Base-by-base conservation (phyloP, 2,113 vertebrate species). In the Alectura lathami region DNA sequence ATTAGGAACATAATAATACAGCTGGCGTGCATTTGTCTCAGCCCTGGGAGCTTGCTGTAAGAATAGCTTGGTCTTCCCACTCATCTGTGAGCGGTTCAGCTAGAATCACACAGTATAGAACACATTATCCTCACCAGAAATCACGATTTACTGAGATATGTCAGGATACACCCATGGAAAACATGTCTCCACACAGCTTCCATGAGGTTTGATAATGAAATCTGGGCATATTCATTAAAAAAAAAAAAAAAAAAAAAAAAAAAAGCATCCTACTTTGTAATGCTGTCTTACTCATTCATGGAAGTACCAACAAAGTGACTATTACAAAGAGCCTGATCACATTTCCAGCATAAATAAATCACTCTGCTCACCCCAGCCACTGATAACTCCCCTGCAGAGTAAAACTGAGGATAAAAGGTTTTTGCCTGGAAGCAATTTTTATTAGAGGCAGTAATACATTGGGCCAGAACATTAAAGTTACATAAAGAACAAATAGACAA, bases 21-120 rank as follows among this genome's bases (percentile, higher is more conserved):
- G 80, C 26, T 76, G 53, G 72, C n/a, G 53, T 12, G 48, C 54
- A 26, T 56, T 91, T 56, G 76, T 54, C 84, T 86, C 81, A 3
- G 5, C 73, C 51, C 88, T 73, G 59, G 85, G 79, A 5, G 91
- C 94, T 88, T 83, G 64, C 73, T 50, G 89, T 42, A 81, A 91
- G 93, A 94, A 96, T 81, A 93, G 93, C 94, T 72, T 32, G 43
- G 66, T 75, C 95, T 94, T 95, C 94, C 95, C 89, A 94, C 94
- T 96, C 95, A 91, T 76, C 95, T 67, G 72, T 83, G 79, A 92
- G 86, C 9, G 26, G 57, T 83, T 94, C 63, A 69, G 91, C 87
- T 73, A 21, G 1, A 89, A 85, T 74, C 68, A 21, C 72, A 77
- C 63, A 66, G 42, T 87, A n/a, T 77, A 66, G 89, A 91, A 94